Percentiles rank a stretch among this genome's conserved stretches.
Evolutionary conservation across 2,888 invertebrate genomes (phyloP).

Genomic region (Hirtodrosophila confusa): DNA sequence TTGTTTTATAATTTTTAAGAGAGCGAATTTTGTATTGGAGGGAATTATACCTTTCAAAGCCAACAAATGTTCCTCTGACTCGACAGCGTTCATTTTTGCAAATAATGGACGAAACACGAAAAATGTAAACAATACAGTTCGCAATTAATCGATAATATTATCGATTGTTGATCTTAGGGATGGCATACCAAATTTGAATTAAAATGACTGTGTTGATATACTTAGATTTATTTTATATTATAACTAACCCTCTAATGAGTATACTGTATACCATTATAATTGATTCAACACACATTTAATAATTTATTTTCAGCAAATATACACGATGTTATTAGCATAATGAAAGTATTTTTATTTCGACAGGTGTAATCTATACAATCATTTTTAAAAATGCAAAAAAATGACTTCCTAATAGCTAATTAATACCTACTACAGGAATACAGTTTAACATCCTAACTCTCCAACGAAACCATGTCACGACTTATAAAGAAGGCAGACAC

Average conservation of each 20-base stretch:
- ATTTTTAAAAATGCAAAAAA: neutral
- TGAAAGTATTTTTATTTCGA: neutral
- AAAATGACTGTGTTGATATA: neutral
- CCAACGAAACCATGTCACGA: slow-evolving; percentile 85
- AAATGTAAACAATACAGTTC: slow-evolving; percentile 17
- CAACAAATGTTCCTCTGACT: slow-evolving; percentile 82
- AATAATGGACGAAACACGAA: neutral
- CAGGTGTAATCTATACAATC: neutral
- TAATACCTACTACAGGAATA: neutral
- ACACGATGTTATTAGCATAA: neutral
- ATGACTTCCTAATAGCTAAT: slow-evolving; percentile 8
- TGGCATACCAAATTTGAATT: slow-evolving; percentile 1
- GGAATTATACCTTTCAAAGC: slow-evolving; percentile 82
- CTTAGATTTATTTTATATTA: no score
- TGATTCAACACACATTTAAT: no score
- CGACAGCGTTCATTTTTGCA: slow-evolving; percentile 74
- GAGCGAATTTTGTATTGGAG: no score
- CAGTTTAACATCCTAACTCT: slow-evolving; percentile 50
- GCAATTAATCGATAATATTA: neutral
- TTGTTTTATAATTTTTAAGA: neutral
- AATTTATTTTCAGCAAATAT: no score
- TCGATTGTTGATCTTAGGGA: slow-evolving; percentile 19
- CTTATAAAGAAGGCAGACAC: slow-evolving; percentile 94
- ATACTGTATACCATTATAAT: no score
- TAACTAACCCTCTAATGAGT: no score